Evolutionary conservation across 2,888 invertebrate genomes (phyloP), one percentile per base, ranked within the genome.

Genomic region (Hermaeophaga mercurialis): DNA sequence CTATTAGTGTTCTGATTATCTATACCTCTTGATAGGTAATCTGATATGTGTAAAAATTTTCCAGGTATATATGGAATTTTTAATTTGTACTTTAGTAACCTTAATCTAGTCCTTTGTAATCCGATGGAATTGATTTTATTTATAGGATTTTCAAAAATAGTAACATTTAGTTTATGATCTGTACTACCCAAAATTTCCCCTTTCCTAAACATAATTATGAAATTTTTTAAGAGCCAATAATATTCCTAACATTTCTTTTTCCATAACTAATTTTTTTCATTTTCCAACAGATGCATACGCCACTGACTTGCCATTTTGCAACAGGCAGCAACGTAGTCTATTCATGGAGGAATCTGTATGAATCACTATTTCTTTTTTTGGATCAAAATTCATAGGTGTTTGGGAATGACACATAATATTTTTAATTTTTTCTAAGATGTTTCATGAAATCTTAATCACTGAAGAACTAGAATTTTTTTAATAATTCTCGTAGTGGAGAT

Each of bases 141-240:
- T 12, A 56, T 43, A 14, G 50, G 53, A 46, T 61, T 61, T 31
- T 56, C 54, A 24, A 61, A 45, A 7, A 61, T 41, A 31, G 41
- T 33, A 12, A 49, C 46, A 19, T 48, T 46, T 6, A 56, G 58
- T 15, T 43, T 56, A 18, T 59, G 58, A 54, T 61, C 56, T 5
- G 58, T 54, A 7, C 24, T n/a, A 22, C 58, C 28, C 8, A n/a
- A 45, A 14, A 56, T 41, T 2, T 12, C 14, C 18, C 39, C 34
- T n/a, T 17, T 49, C 45, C 22, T 44, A 50, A n/a, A 60, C 50
- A 19, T 17, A 50, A 36, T 54, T 43, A 54, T 60, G 47, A 54
- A 60, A 60, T 26, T 46, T 60, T 41, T 60, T 11, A 3, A 34
- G 24, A 1, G 36, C 55, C 39, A 47, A 53, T n/a, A 53, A 33